These are phyloP conservation scores for Clarias batrachus DNA, from an alignment of 2,113 vertebrate genomes.

Conservation along the genomic window DNA sequence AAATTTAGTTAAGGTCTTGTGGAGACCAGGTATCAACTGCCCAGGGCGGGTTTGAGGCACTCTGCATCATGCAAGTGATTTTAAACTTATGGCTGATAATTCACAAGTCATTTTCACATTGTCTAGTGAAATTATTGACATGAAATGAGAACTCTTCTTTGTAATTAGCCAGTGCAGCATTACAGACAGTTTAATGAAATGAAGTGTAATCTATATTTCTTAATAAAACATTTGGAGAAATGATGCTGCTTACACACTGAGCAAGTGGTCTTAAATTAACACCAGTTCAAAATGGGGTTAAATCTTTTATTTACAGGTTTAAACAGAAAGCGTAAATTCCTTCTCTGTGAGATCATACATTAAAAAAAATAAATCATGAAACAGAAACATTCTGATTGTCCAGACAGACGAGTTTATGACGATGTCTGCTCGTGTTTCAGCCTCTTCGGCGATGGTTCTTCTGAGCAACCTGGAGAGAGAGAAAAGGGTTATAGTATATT, in stretches of 20 bases:
- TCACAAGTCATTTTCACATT: background rate
- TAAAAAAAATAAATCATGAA: background rate
- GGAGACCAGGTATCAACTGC: too few relatives aligned
- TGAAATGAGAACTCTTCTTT: background rate
- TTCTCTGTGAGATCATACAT: background rate
- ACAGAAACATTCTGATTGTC: background rate
- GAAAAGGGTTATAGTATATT: background rate
- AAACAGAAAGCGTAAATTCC: background rate
- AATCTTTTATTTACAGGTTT: constrained; percentile 3
- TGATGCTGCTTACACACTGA: background rate
- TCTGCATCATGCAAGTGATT: too few relatives aligned
- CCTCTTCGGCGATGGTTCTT: constrained; percentile 83
- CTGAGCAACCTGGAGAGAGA: constrained; percentile 50
- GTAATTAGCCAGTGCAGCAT: background rate
- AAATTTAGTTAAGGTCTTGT: too few relatives aligned
- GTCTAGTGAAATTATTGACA: background rate
- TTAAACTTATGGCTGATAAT: background rate
- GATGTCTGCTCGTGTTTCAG: constrained; percentile 66
- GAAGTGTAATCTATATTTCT: background rate
- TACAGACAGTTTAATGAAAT: background rate
- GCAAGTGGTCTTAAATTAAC: background rate
- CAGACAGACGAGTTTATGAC: constrained; percentile 23
- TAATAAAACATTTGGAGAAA: background rate
- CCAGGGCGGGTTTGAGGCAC: too few relatives aligned
- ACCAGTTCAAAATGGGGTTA: background rate